These are phyloP conservation scores for Channa striata DNA, from an alignment of 2,797 vertebrate genomes.

Conservation along the genomic window DNA sequence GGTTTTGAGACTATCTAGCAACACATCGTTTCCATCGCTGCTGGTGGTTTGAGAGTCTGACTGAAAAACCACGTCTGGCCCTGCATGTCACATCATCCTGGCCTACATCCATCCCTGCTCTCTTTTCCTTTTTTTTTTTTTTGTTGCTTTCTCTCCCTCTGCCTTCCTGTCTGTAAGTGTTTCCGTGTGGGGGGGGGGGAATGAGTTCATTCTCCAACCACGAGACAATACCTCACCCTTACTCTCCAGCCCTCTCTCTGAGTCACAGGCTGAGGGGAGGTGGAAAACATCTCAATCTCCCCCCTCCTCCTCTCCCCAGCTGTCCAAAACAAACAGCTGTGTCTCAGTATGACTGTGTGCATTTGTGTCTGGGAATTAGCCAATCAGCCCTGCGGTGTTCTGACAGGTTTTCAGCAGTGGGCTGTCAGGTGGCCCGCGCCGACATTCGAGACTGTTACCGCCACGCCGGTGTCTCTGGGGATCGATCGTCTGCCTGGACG, in stretches of 20 bases:
- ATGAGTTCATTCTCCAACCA: slow-evolving; percentile 76
- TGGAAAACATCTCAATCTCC: slow-evolving; percentile 68
- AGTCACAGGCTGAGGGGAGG: slow-evolving; percentile 65
- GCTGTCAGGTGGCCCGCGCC: slow-evolving; percentile 28
- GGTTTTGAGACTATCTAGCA: slow-evolving; percentile 57
- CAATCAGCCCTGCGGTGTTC: slow-evolving; percentile 11
- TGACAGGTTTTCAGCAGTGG: slow-evolving; percentile 46
- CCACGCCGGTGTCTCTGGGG: slow-evolving; percentile 10
- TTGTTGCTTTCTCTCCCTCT: not conserved
- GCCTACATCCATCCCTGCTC: slow-evolving; percentile 57
- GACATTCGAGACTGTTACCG: not conserved
- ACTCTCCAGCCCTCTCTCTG: slow-evolving; percentile 53
- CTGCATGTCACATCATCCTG: slow-evolving; percentile 68
- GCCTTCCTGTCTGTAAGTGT: slow-evolving; percentile 49
- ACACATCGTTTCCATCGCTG: slow-evolving; percentile 68
- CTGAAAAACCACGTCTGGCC: slow-evolving; percentile 71
- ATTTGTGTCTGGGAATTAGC: slow-evolving; percentile 26
- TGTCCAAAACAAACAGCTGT: slow-evolving; percentile 69
- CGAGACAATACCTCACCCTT: slow-evolving; percentile 80
- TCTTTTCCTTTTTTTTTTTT: slow-evolving; percentile 23
- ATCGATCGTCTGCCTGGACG: not conserved
- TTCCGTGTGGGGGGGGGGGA: slow-evolving; percentile 51
- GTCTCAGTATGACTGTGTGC: slow-evolving; percentile 12
- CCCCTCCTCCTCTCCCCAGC: slow-evolving; percentile 9
- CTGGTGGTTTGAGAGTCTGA: slow-evolving; percentile 62